Conservation (phyloP, 1,140 invertebrate species). For the Drosophila repletoides region DNA sequence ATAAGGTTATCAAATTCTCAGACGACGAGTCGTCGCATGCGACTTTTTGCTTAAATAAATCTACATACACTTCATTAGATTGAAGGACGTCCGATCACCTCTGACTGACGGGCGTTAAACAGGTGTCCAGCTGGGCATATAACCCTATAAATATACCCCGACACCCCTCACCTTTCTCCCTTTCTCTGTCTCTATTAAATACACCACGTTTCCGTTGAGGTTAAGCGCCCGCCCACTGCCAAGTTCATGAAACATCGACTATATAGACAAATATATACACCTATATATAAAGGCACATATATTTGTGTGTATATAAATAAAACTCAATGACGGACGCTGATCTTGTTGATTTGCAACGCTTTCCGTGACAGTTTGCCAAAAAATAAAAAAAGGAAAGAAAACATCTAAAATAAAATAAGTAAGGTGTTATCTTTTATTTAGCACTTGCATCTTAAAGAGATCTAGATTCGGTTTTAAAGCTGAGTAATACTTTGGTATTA, state of each 20-base stretch:
- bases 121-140: conserved; percentile 10
- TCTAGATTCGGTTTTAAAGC: conserved; percentile 5
- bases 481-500: conserved; percentile 11
- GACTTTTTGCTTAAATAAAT: conserved; percentile 6
- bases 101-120: background rate
- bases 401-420: background rate
- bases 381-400: conserved; percentile 11
- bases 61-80: background rate
- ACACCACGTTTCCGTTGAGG: background rate
- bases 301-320: conserved; percentile 59
- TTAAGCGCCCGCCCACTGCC: conserved; percentile 22
- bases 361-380: conserved; percentile 69
- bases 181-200: background rate
- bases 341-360: conserved; percentile 53
- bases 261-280: conserved; percentile 12
- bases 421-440: conserved; percentile 24
- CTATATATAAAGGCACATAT: conserved; percentile 4
- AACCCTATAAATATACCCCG: too few relatives aligned
- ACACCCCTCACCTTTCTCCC: background rate
- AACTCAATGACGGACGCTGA: conserved; percentile 63
- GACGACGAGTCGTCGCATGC: conserved; percentile 5
- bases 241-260: conserved; percentile 41
- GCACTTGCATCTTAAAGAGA: conserved; percentile 34
- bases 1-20: conserved; percentile 37
- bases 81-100: conserved; percentile 23